Percentiles rank a stretch among this genome's conserved stretches.
phyloP scores from a whole-genome alignment of 2,797 vertebrate genomes.

The Sebastes trivittatus region DNA sequence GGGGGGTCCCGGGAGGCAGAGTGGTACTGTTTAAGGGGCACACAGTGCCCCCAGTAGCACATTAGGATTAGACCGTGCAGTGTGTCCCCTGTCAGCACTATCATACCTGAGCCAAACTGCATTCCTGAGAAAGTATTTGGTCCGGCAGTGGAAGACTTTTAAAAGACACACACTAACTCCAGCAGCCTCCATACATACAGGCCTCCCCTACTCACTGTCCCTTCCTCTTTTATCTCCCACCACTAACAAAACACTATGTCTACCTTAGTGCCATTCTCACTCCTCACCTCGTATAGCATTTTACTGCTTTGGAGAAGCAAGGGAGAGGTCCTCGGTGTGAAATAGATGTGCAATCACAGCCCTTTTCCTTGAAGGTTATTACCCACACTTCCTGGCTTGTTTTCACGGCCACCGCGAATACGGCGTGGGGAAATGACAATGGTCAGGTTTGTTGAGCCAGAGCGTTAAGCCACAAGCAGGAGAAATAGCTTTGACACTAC shows the following conservation, averaged over 20 bases:
- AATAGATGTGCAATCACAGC: slow-evolving; percentile 82
- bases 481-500: slow-evolving; percentile 79
- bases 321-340: slow-evolving; percentile 70
- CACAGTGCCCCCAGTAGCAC: slow-evolving; percentile 58
- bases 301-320: slow-evolving; percentile 70
- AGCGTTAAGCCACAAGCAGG: slow-evolving; percentile 76
- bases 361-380: slow-evolving; percentile 83
- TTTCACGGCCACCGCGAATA: slow-evolving; percentile 74
- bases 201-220: slow-evolving; percentile 14
- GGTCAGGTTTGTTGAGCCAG: slow-evolving; percentile 81
- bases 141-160: slow-evolving; percentile 17
- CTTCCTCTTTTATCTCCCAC: slow-evolving; percentile 63
- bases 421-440: slow-evolving; percentile 79
- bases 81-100: slow-evolving; percentile 59
- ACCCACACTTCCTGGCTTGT: slow-evolving; percentile 74
- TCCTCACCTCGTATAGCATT: slow-evolving; percentile 66
- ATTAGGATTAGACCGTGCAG: slow-evolving; percentile 72
- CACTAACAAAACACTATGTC: slow-evolving; percentile 68
- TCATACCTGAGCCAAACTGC: slow-evolving; percentile 53
- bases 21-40: slow-evolving; percentile 54
- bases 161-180: slow-evolving; percentile 38
- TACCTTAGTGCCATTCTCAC: slow-evolving; percentile 61
- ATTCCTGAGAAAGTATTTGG: slow-evolving; percentile 36
- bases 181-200: slow-evolving; percentile 10
- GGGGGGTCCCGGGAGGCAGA: slow-evolving; percentile 54